Evolutionary conservation across 2,113 vertebrate genomes (phyloP).

Genomic region (Todiramphus chloris): DNA sequence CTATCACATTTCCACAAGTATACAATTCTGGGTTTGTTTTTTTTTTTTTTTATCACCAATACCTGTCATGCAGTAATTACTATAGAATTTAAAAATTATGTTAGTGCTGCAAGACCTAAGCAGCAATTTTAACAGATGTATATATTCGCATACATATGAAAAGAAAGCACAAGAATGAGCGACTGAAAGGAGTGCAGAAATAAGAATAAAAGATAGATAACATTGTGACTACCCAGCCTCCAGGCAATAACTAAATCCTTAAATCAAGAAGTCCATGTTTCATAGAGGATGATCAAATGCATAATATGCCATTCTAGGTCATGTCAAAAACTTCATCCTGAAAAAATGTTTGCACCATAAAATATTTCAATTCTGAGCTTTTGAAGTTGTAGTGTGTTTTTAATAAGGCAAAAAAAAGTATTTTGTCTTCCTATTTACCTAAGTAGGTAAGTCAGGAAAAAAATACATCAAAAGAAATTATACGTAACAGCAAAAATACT

Average conservation of each 20-base stretch:
- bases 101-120: neutral
- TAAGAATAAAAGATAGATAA: neutral
- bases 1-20: neutral
- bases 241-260: neutral
- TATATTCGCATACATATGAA: neutral
- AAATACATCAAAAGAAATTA: constrained; percentile 34
- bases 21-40: neutral
- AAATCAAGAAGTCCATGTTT: neutral
- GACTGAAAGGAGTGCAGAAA: neutral
- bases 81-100: neutral
- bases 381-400: neutral
- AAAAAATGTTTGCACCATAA: constrained; percentile 2
- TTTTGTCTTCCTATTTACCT: neutral
- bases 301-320: constrained; percentile 8
- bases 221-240: neutral
- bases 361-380: neutral
- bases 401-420: neutral
- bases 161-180: neutral
- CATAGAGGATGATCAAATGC: neutral
- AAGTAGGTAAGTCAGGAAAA: constrained; percentile 33
- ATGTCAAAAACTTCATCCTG: neutral
- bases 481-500: neutral
- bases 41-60: neutral
- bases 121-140: neutral
- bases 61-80: neutral